phyloP scores from a whole-genome alignment of 2,797 vertebrate genomes.

The Neopelma chrysocephalum region DNA sequence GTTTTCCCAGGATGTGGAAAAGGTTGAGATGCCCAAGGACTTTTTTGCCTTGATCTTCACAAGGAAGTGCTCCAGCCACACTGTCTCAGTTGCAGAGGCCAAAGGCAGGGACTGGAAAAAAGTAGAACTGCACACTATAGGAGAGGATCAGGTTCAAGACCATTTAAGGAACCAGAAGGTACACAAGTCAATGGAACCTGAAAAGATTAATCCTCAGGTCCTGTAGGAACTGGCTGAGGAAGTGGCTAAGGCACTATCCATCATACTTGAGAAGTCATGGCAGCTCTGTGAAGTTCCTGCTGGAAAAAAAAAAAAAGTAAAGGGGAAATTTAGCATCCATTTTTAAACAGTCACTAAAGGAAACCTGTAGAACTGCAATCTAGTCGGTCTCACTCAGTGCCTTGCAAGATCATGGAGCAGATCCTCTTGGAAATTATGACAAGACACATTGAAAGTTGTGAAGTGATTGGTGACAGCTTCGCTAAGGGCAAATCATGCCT shows the following conservation, averaged over 20 bases:
- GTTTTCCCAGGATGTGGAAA: neutral
- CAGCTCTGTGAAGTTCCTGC: neutral
- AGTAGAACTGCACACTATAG: neutral
- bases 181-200: too few species aligned
- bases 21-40: neutral
- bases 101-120: neutral
- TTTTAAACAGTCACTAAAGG: neutral
- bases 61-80: neutral
- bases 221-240: neutral
- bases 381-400: neutral
- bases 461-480: neutral
- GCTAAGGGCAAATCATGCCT: neutral
- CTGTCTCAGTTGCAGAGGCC: neutral
- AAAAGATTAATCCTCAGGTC: neutral
- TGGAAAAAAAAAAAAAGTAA: neutral
- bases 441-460: neutral
- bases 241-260: neutral
- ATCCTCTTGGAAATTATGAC: neutral
- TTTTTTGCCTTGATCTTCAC: neutral
- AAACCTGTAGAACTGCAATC: neutral
- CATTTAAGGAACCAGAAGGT: neutral
- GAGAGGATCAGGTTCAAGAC: neutral
- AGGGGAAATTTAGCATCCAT: fast-evolving
- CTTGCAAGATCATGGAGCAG: neutral
- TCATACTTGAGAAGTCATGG: neutral